Evolutionary conservation across 2,113 vertebrate species (phyloP).

Genomic region (Typhlomys cinereus): DNA sequence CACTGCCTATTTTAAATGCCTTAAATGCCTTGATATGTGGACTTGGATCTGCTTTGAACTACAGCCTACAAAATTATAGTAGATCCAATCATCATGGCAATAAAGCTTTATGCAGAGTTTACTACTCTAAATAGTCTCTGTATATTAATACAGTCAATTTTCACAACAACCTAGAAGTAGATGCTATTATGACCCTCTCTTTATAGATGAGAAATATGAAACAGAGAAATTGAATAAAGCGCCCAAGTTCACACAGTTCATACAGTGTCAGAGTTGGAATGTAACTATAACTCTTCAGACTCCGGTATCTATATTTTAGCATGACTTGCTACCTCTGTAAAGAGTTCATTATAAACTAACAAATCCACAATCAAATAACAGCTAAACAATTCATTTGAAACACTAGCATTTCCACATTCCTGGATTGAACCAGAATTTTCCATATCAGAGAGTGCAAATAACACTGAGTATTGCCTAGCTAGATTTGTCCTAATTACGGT

Average conservation of each 20-base stretch:
- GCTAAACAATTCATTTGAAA: neutral
- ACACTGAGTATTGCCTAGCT: neutral
- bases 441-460: neutral
- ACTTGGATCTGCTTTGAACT: neutral
- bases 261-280: neutral
- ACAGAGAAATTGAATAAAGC: neutral
- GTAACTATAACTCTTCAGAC: neutral
- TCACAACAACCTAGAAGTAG: neutral
- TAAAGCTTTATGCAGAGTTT: neutral
- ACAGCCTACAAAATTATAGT: neutral
- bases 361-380: neutral
- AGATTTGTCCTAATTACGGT: conserved; percentile 2
- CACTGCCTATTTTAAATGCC: neutral
- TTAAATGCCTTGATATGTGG: neutral
- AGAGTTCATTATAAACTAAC: neutral
- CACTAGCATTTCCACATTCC: neutral
- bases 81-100: neutral
- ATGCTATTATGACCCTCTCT: neutral
- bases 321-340: neutral
- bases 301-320: neutral
- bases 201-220: neutral
- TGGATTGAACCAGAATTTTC: neutral
- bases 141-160: neutral
- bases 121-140: neutral
- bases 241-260: neutral